phyloP scores from a whole-genome alignment of 2,797 vertebrate genomes.

The Acanthiza pusilla region DNA sequence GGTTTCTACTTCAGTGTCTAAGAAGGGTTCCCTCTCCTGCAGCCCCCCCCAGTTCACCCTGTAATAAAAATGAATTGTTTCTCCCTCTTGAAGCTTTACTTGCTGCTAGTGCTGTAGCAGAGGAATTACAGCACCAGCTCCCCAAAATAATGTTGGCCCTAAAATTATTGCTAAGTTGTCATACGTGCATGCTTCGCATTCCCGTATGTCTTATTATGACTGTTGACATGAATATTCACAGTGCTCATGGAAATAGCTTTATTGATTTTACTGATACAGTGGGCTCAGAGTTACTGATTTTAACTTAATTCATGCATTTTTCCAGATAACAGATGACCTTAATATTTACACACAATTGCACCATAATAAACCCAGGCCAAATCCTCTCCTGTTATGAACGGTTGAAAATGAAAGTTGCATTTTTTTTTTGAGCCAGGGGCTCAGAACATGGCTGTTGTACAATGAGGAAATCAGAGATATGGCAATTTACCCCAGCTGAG shows the following conservation, averaged over 20 bases:
- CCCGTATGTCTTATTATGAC: background rate
- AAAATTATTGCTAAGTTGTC: background rate
- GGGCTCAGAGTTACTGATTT: conserved; percentile 12
- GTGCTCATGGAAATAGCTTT: background rate
- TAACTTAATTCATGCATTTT: conserved; percentile 57
- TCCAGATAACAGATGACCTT: conserved; percentile 58
- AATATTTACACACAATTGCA: conserved; percentile 55
- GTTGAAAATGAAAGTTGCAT: background rate
- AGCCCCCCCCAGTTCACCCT: background rate
- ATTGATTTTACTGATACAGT: conserved; percentile 39
- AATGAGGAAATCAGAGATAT: conserved; percentile 23
- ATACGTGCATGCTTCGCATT: background rate
- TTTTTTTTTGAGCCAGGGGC: background rate
- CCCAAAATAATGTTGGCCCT: background rate
- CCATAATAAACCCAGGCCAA: conserved; percentile 26
- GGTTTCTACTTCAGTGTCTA: background rate
- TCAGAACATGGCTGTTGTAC: background rate
- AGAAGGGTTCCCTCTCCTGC: rapidly evolving
- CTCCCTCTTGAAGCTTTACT: background rate
- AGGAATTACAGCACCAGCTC: background rate
- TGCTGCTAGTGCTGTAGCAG: background rate
- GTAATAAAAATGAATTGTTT: background rate
- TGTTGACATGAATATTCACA: conserved; percentile 14
- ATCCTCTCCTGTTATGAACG: conserved; percentile 26
- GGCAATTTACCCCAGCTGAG: conserved; percentile 39